Evolutionary conservation across 92 coral and sea anemone genomes (phyloP).

Genomic region (Phenganax subtilis): DNA sequence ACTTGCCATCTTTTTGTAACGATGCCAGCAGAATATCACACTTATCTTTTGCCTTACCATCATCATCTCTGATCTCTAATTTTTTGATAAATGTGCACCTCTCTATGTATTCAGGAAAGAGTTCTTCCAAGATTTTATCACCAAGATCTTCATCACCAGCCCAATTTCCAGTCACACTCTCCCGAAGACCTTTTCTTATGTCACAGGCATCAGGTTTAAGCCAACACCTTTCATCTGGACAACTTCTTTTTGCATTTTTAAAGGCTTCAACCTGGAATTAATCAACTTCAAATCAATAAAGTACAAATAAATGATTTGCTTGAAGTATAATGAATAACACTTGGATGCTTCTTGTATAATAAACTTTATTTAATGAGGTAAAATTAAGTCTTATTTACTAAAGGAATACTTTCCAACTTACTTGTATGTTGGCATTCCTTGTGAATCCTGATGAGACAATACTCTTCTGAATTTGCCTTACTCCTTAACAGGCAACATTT

Average conservation of each 20-base stretch:
- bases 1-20: constrained; percentile 13
- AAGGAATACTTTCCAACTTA: constrained; percentile 8
- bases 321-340: too few relatives aligned
- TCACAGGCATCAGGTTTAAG: constrained; percentile 53
- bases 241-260: constrained; percentile 7
- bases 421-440: constrained; percentile 7
- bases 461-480: constrained; percentile 25
- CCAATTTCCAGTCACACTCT: constrained; percentile 49
- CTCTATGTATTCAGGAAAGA: constrained; percentile 37
- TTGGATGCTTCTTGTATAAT: too few relatives aligned
- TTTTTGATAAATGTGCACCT: constrained; percentile 20
- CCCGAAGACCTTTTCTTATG: constrained; percentile 43
- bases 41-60: background rate
- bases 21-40: constrained; percentile 25
- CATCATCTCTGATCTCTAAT: background rate
- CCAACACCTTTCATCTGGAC: constrained; percentile 51
- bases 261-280: constrained; percentile 8
- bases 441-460: constrained; percentile 26
- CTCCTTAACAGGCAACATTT: constrained; percentile 28
- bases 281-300: background rate
- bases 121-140: constrained; percentile 26
- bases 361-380: too few relatives aligned
- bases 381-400: background rate
- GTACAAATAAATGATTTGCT: too few relatives aligned
- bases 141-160: constrained; percentile 53